Conservation (phyloP, 2,888 invertebrate genomes). For the Ormyrus nitidulus region DNA sequence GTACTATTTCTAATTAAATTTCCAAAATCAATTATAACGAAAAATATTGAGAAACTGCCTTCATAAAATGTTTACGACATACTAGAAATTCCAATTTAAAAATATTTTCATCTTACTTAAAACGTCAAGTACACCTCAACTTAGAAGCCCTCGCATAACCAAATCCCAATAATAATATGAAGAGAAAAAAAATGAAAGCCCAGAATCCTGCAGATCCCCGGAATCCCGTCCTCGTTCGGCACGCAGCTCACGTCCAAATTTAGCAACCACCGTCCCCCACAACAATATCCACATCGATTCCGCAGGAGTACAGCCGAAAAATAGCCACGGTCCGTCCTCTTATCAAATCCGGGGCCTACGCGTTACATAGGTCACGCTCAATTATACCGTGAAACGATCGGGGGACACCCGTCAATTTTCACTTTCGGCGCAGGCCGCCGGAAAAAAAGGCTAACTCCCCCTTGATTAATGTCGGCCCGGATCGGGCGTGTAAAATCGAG, state of each 20-base stretch:
- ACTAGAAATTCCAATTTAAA: too few species aligned
- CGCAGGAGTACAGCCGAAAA: conserved; percentile 9
- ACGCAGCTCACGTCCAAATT: conserved; percentile 28
- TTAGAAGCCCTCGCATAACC: too few species aligned
- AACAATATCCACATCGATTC: conserved; percentile 13
- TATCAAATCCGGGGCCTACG: conserved; percentile 28
- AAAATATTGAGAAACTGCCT: too few species aligned
- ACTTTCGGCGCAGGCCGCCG: conserved; percentile 23
- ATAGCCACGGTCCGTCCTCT: conserved; percentile 30
- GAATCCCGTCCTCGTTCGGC: neutral
- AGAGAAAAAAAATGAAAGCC: neutral
- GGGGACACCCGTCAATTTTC: conserved; percentile 46
- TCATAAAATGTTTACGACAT: too few species aligned
- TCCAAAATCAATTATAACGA: too few species aligned
- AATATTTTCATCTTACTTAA: too few species aligned
- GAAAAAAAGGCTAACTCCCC: neutral
- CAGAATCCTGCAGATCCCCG: neutral
- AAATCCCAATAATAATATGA: too few species aligned
- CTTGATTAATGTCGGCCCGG: conserved; percentile 33
- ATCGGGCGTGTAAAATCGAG: conserved; percentile 22
- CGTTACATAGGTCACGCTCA: conserved; percentile 32
- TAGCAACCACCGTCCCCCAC: neutral
- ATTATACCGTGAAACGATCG: conserved; percentile 52
- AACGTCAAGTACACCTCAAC: too few species aligned
- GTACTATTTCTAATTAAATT: too few species aligned